These are phyloP conservation scores for Campoletis raptor DNA, from an alignment of 2,888 invertebrate species.

Conservation along the genomic window DNA sequence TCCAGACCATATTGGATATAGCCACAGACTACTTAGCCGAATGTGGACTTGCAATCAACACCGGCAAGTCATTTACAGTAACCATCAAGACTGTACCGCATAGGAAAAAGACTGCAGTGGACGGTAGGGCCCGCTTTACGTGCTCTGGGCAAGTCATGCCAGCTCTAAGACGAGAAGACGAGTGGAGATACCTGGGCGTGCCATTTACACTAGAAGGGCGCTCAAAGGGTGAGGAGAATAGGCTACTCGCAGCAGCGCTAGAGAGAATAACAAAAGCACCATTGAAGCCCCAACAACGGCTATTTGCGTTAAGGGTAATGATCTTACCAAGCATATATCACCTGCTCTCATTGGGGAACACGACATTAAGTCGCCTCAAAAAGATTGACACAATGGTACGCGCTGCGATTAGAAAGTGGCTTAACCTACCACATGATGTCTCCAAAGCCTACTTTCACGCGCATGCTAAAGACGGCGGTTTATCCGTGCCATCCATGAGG, in stretches of 20 bases:
- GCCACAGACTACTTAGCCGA: not conserved
- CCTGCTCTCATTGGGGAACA: not conserved
- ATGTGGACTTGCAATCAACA: conserved; percentile 56
- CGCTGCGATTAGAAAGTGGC: not conserved
- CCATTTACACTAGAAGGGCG: conserved; percentile 60
- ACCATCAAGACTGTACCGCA: conserved; percentile 22
- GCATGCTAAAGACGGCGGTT: not conserved
- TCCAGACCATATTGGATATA: conserved; percentile 32
- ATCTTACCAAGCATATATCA: not conserved
- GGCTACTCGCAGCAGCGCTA: not conserved
- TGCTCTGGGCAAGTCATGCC: conserved; percentile 18
- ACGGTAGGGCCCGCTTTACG: conserved; percentile 19
- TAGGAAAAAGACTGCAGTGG: conserved; percentile 55
- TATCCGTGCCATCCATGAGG: not conserved
- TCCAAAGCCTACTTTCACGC: conserved; percentile 20
- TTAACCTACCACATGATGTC: not conserved
- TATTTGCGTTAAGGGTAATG: not conserved
- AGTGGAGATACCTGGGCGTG: conserved; percentile 64
- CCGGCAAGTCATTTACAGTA: conserved; percentile 53
- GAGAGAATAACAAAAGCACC: not conserved
- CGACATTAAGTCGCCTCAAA: not conserved
- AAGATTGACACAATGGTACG: not conserved
- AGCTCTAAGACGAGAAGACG: conserved; percentile 50
- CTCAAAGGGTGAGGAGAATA: not conserved
- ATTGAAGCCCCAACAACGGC: conserved; percentile 3